Evolutionary conservation across 2,888 invertebrate genomes (phyloP).

Genomic region (Linyphia triangularis): DNA sequence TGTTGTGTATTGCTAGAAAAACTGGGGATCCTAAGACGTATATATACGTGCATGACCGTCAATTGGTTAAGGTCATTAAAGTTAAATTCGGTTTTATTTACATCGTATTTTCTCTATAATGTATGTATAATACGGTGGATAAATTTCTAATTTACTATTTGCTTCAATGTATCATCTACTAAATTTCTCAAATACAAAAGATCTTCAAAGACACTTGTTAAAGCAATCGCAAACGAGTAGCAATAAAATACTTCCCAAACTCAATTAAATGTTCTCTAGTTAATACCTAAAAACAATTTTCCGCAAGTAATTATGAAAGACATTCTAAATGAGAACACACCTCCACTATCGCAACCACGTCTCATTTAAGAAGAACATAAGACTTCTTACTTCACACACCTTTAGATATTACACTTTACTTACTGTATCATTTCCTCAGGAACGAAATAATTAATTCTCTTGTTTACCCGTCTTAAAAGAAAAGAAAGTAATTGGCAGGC

Average conservation of each 20-base stretch:
- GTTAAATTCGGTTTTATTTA: no score
- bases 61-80: no score
- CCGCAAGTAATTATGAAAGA: not conserved
- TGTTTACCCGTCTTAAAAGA: not conserved
- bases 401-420: not conserved
- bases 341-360: not conserved
- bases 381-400: not conserved
- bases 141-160: no score
- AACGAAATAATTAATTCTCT: constrained; percentile 20
- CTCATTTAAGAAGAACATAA: not conserved
- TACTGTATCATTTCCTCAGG: not conserved
- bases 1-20: no score
- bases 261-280: not conserved
- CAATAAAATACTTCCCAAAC: not conserved
- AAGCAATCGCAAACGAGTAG: no score
- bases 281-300: not conserved
- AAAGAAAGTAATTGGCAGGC: not conserved
- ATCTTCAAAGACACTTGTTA: no score
- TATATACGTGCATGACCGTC: no score
- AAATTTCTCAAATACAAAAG: no score
- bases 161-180: no score
- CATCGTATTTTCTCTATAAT: no score
- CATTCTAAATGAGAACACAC: not conserved
- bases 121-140: no score
- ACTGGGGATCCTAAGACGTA: no score